Conservation (phyloP, 1,140 invertebrate genomes). For the Drosophila sturtevanti region DNA sequence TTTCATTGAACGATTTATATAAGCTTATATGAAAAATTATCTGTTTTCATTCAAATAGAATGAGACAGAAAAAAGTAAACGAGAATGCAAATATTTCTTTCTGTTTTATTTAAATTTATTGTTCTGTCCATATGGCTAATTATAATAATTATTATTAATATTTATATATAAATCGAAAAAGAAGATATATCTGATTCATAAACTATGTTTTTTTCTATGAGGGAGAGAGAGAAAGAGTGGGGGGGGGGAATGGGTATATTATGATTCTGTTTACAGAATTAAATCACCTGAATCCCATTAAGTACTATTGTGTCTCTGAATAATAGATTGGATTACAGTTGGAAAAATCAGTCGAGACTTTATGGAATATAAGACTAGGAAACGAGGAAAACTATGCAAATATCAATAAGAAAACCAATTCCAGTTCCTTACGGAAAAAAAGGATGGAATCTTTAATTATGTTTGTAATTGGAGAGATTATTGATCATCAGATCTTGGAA, state of each 20-base stretch:
- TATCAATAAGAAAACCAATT: no score
- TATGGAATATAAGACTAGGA: not conserved
- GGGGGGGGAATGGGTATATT: not conserved
- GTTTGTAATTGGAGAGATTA: no score
- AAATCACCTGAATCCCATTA: not conserved
- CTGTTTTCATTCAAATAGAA: not conserved
- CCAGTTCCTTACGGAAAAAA: no score
- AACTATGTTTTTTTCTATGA: not conserved
- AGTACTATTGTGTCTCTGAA: not conserved
- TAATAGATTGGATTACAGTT: no score
- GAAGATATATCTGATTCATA: not conserved
- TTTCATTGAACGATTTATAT: not conserved
- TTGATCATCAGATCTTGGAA: no score
- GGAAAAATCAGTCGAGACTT: not conserved
- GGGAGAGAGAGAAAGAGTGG: not conserved
- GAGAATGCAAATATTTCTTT: not conserved
- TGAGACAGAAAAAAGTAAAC: not conserved
- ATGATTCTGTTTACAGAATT: not conserved
- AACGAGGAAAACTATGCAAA: not conserved
- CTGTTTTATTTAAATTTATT: constrained; percentile 2
- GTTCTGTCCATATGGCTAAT: not conserved
- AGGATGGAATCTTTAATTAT: no score
- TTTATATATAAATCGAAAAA: constrained; percentile 7
- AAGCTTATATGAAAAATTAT: not conserved
- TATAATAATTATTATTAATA: constrained; percentile 3